Evolutionary conservation across 2,113 vertebrate genomes (phyloP).

Genomic region (Crotalus horridus): DNA sequence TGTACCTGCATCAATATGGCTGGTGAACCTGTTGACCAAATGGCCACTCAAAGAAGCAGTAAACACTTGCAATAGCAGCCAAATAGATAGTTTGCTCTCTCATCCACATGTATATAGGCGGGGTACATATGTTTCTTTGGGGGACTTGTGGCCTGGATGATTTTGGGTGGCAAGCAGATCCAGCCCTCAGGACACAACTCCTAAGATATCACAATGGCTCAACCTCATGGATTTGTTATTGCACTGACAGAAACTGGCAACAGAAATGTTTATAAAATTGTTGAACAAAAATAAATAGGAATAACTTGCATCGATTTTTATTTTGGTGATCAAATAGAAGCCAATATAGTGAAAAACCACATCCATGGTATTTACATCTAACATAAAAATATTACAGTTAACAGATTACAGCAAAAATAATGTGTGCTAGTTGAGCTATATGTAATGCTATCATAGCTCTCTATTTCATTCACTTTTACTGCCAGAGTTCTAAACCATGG

Average conservation of each 20-base stretch:
- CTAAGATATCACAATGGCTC: background rate
- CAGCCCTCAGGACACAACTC: background rate
- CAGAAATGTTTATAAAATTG: background rate
- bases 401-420: background rate
- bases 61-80: too few relatives aligned
- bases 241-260: background rate
- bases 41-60: too few relatives aligned
- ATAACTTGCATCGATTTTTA: background rate
- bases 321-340: background rate
- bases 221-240: background rate
- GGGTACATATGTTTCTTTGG: too few relatives aligned
- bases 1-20: too few relatives aligned
- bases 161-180: too few relatives aligned
- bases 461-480: background rate
- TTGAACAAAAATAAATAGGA: background rate
- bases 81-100: too few relatives aligned
- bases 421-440: background rate
- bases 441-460: background rate
- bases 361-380: background rate
- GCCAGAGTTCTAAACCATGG: background rate
- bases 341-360: background rate
- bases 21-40: too few relatives aligned
- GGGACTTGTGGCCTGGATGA: too few relatives aligned
- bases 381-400: background rate
- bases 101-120: too few relatives aligned